Conservation (phyloP, 2,113 vertebrate species). For the Turdus rufiventris region DNA sequence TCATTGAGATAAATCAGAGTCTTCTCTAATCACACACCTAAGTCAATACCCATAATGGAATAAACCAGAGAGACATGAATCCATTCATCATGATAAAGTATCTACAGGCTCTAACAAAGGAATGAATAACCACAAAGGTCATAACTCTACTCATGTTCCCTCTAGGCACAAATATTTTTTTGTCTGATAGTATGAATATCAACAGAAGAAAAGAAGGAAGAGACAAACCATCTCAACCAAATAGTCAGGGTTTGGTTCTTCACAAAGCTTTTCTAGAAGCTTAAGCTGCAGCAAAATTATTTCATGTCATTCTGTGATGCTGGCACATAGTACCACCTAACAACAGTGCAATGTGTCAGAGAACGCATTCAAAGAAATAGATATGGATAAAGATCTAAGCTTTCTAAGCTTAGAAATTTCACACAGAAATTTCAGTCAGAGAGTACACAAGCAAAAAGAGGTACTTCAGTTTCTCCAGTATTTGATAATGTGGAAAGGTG, state of each 20-base stretch:
- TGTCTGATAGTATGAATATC: background rate
- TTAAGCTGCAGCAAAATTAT: background rate
- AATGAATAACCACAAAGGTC: background rate
- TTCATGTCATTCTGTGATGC: background rate
- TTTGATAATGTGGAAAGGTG: background rate
- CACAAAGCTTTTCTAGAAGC: background rate
- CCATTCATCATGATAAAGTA: background rate
- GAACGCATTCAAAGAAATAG: background rate
- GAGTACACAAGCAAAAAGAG: background rate
- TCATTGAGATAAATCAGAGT: background rate
- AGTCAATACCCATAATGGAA: background rate
- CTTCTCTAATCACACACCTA: background rate
- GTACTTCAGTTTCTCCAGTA: background rate
- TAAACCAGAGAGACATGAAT: background rate
- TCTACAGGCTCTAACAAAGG: background rate
- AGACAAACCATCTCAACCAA: background rate
- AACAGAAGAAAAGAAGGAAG: background rate
- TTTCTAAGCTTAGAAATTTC: background rate
- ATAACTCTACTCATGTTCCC: background rate
- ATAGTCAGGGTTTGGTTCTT: background rate
- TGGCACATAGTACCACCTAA: background rate
- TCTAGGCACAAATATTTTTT: background rate
- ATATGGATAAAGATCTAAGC: background rate
- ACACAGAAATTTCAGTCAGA: background rate
- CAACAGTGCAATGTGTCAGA: background rate